Evolutionary conservation across 2,113 vertebrate species (phyloP).

Genomic region (Ivindomyrus marchei): DNA sequence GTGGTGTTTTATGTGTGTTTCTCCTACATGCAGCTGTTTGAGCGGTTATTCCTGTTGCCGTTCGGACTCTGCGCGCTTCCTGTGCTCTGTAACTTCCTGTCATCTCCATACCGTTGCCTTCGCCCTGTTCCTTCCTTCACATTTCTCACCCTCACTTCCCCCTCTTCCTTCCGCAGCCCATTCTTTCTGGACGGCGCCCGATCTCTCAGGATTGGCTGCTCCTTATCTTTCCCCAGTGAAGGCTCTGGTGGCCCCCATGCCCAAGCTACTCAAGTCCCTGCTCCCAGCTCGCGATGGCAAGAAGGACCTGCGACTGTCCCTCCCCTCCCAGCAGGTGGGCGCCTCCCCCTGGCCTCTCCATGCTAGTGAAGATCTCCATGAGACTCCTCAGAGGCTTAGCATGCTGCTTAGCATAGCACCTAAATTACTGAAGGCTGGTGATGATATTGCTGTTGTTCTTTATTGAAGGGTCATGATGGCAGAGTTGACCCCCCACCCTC

Average conservation of each 20-base stretch:
- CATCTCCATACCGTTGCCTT: not conserved
- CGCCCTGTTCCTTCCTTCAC: not conserved
- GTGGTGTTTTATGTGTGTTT: not conserved
- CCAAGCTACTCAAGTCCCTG: constrained; percentile 93
- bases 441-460: not conserved
- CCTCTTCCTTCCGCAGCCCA: not conserved
- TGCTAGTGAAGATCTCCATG: not conserved
- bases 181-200: constrained; percentile 48
- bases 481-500: not conserved
- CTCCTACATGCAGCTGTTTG: not conserved
- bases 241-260: constrained; percentile 92
- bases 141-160: constrained; percentile 12
- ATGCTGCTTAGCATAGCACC: not conserved
- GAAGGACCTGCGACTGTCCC: constrained; percentile 61
- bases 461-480: not conserved
- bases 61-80: not conserved
- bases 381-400: not conserved
- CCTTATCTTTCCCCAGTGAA: constrained; percentile 89
- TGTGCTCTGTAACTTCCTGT: constrained; percentile 7
- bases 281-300: constrained; percentile 85
- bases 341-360: not conserved
- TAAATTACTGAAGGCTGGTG: not conserved
- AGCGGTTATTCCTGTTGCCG: not conserved
- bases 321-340: constrained; percentile 28
- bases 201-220: constrained; percentile 73